phyloP scores from a whole-genome alignment of 2,797 vertebrate species.

The Corythornis leucogaster region DNA sequence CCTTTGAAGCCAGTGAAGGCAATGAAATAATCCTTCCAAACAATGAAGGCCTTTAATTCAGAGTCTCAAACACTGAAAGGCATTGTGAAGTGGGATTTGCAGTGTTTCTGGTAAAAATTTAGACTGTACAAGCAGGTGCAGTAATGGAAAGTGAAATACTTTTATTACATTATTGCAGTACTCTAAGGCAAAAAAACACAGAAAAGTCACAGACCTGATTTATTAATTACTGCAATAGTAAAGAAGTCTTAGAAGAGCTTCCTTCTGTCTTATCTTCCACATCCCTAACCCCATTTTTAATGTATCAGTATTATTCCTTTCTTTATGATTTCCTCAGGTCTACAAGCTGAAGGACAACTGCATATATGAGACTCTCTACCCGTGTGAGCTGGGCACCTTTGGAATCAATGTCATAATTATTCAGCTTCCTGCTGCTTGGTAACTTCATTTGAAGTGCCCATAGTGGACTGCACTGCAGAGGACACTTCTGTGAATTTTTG shows the following conservation, averaged over 20 bases:
- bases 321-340: background rate
- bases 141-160: conserved; percentile 83
- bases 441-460: background rate
- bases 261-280: background rate
- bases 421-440: background rate
- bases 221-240: background rate
- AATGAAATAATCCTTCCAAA: conserved; percentile 79
- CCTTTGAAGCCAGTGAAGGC: conserved; percentile 81
- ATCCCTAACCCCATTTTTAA: background rate
- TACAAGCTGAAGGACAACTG: background rate
- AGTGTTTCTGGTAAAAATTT: conserved; percentile 90
- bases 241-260: background rate
- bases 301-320: background rate
- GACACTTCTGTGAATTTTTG: background rate
- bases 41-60: conserved; percentile 80
- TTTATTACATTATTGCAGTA: conserved; percentile 77
- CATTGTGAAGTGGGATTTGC: conserved; percentile 92
- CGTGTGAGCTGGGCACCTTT: fast-evolving
- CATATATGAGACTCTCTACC: fast-evolving
- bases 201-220: background rate
- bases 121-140: conserved; percentile 91
- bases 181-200: conserved; percentile 66
- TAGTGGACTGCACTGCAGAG: background rate
- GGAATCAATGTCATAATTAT: background rate
- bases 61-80: conserved; percentile 78